These are phyloP conservation scores for Alces alces DNA, from an alignment of 2,113 vertebrate genomes.

Conservation along the genomic window DNA sequence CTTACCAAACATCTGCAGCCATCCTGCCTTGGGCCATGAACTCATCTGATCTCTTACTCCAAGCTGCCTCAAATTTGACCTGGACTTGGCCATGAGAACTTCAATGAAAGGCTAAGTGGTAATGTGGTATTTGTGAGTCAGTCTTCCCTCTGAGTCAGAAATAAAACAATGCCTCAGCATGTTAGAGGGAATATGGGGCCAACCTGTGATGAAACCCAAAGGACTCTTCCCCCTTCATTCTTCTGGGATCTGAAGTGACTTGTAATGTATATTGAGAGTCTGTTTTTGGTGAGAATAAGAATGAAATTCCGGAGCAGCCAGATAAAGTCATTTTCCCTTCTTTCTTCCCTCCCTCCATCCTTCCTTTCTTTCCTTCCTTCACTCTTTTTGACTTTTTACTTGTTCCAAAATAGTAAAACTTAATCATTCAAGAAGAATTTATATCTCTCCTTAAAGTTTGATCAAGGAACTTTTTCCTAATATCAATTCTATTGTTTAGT, in stretches of 20 bases:
- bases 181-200: background rate
- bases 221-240: background rate
- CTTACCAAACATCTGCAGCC: conserved; percentile 64
- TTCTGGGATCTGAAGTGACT: background rate
- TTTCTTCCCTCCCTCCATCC: background rate
- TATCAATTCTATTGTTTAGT: background rate
- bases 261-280: background rate
- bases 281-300: background rate
- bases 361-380: background rate
- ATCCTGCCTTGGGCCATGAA: conserved; percentile 56
- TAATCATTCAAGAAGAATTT: background rate
- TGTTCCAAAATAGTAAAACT: background rate
- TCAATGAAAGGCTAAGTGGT: conserved; percentile 58
- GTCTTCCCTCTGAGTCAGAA: conserved; percentile 58
- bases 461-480: background rate
- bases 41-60: conserved; percentile 59
- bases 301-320: background rate
- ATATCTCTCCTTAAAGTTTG: conserved; percentile 13
- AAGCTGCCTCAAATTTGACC: conserved; percentile 54
- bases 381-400: background rate
- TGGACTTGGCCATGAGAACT: conserved; percentile 52
- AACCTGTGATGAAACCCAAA: background rate
- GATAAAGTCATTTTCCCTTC: background rate
- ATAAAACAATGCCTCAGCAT: conserved; percentile 21
- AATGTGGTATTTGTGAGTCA: conserved; percentile 70